A percentile compares a stretch with the other conserved stretches of the same genome.
Evolutionary conservation across 1,140 invertebrate genomes (phyloP).

Genomic region (Drosophila orosa): DNA sequence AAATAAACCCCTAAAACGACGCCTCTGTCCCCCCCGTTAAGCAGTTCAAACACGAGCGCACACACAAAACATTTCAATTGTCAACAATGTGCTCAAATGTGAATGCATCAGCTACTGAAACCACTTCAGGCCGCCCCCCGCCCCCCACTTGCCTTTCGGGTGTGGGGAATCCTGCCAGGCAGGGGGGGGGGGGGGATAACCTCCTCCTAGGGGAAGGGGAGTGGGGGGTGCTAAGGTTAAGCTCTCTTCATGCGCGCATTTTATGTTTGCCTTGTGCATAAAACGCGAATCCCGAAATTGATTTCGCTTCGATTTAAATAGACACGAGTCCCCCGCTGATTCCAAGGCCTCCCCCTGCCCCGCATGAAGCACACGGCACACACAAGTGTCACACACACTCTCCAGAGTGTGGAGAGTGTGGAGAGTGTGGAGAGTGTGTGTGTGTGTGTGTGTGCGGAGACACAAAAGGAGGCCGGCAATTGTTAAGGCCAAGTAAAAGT

Average conservation of each 20-base stretch:
- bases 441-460: too few relatives aligned
- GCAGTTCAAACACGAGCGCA: constrained; percentile 48
- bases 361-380: constrained; percentile 26
- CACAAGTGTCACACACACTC: constrained; percentile 26
- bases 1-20: too few relatives aligned
- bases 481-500: constrained; percentile 68
- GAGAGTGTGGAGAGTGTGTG: too few relatives aligned
- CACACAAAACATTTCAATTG: constrained; percentile 71
- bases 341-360: constrained; percentile 4
- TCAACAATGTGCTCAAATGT: constrained; percentile 68
- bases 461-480: constrained; percentile 44
- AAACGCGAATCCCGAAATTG: constrained; percentile 75
- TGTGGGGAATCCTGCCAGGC: not conserved
- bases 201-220: not conserved
- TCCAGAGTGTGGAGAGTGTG: too few relatives aligned
- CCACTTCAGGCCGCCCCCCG: constrained; percentile 2
- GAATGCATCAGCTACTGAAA: constrained; percentile 71
- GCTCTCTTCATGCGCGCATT: constrained; percentile 71
- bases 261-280: constrained; percentile 75
- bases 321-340: constrained; percentile 50
- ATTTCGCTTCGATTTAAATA: constrained; percentile 79
- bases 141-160: not conserved
- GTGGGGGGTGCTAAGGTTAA: constrained; percentile 14
- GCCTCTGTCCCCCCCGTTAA: constrained; percentile 12
- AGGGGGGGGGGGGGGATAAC: too few relatives aligned